These are phyloP conservation scores for Pluvianellus socialis DNA, from an alignment of 2,113 vertebrate species.

Conservation along the genomic window DNA sequence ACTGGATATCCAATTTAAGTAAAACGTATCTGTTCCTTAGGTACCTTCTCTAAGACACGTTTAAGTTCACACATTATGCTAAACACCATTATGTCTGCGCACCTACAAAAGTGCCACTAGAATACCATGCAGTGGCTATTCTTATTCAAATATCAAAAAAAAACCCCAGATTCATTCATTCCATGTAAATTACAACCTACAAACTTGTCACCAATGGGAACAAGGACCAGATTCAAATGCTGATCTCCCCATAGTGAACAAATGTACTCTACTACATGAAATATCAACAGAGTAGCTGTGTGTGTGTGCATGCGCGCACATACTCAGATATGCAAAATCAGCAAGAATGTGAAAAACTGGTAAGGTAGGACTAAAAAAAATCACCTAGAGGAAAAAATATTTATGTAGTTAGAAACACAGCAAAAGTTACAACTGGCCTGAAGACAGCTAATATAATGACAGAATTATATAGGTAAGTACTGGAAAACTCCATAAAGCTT, in stretches of 20 bases:
- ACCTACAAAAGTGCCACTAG: background rate
- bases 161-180: accelerated
- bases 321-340: background rate
- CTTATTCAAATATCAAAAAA: background rate
- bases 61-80: background rate
- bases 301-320: accelerated
- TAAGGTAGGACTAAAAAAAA: background rate
- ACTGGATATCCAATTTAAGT: background rate
- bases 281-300: background rate
- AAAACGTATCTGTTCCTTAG: background rate
- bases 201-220: background rate
- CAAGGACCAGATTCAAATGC: background rate
- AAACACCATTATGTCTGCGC: background rate
- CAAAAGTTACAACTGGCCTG: background rate
- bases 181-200: background rate
- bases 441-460: background rate
- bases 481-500: background rate
- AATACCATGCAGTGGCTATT: background rate
- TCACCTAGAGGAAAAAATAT: background rate
- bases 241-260: background rate
- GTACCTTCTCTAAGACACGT: background rate
- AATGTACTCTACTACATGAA: background rate
- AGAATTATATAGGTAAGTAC: background rate
- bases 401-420: background rate
- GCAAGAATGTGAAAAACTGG: background rate